Base-by-base conservation (phyloP, 2,888 invertebrate species). In the Agonopterix alstromeriana region DNA sequence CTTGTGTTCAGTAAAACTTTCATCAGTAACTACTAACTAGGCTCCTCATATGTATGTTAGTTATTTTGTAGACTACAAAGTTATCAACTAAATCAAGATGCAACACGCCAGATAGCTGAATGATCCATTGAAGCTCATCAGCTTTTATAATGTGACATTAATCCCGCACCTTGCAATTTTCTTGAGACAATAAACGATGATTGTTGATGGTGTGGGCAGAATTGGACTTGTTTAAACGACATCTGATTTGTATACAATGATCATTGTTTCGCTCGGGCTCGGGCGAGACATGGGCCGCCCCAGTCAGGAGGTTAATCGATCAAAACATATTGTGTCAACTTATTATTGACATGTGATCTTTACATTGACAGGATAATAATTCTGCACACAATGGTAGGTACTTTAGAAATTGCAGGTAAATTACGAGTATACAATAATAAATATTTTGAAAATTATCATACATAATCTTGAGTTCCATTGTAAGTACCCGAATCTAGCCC, bases 241-340 rank as follows among this genome's bases (percentile, higher is more conserved):
- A 61, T 56, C 72, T 80, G 72, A 85, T 87, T 87, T 87, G 87
- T 86, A 86, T 83, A 87, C 86, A 87, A 87, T 87, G 85, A 74
- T 70, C 84, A 86, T 87, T 86, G 86, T 85, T 78, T 67, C 59
- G 47, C 60, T 57, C 3, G n/a, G n/a, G 38, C 27, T 54, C 57
- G 61, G 51, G 60, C 51, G 55, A 58, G 38, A 27, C 38, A 27
- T 40, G 45, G 36, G 43, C 45, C 38, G 42, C 17, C 12, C 36
- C n/a, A 43, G 53, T 44, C 48, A 57, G 55, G 54, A 63, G 67
- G 69, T 73, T 77, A 76, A 78, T 77, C 73, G 75, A 63, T 58
- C 63, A 61, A 17, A 47, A 27, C 27, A 63, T 63, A 55, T 53
- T 52, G 63, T 62, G 55, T 60, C 60, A 65, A 65, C 61, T 62